Evolutionary conservation across 2,797 vertebrate genomes (phyloP), one percentile per base, ranked within the genome.

Genomic region (Cephalopachus bancanus): DNA sequence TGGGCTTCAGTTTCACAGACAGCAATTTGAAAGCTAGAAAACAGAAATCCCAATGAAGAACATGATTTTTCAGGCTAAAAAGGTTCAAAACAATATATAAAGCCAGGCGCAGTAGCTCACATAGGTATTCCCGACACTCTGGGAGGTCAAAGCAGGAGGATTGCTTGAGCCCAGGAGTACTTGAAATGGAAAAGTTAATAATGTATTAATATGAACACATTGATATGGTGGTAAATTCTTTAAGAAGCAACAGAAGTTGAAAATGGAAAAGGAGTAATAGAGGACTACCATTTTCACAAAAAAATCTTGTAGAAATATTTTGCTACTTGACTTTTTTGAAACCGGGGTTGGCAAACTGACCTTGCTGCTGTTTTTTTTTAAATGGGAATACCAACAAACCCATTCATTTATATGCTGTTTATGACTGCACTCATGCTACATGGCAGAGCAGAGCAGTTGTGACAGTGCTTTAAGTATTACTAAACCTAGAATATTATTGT

Each of bases 1-100:
- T 37, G 15, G 67, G 60, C 53, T 28, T 83, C 53, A 55, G 55
- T 55, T 44, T 44, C 5, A 44, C 6, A 44, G 44, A 44, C 44
- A 44, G 37, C 37, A 37, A 37, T 62, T 26, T 26, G 65, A 87
- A 74, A 81, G 28, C 59, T 75, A 10, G 65, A 60, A 33, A 30
- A 67, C 7, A 95, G 53, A 95, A 67, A 2, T 1, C 4, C 19
- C 12, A 92, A 55, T 26, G 53, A 92, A 80, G 19, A 60, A 80
- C 11, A 57, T 49, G 28, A 49, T 72, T 95, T 91, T 92, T 91
- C 65, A 72, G 28, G 74, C 57, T 72, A 74, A 79, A 72, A 90
- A 79, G 74, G 10, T 28, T 75, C 81, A 86, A 91, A 65, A 85
- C 44, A 44, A 44, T 44, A 44, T 44, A 44, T 44, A 44, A 44